Conservation (phyloP, 2,113 vertebrate genomes). For the Plecturocebus donacophilus region DNA sequence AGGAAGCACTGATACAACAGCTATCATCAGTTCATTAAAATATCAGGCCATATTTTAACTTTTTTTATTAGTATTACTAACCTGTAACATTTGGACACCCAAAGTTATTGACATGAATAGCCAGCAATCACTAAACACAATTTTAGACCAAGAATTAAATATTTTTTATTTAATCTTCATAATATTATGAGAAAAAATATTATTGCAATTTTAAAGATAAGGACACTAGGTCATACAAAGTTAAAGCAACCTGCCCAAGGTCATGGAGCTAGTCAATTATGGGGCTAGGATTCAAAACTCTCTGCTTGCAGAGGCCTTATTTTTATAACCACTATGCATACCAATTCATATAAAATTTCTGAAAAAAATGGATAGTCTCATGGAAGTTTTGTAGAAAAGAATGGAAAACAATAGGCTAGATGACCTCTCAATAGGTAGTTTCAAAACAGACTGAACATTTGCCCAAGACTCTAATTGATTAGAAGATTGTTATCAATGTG, state of each 20-base stretch:
- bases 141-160: neutral
- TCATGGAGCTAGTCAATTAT: neutral
- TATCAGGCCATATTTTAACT: neutral
- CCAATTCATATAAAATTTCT: neutral
- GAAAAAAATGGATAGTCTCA: neutral
- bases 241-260: neutral
- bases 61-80: conserved; percentile 18
- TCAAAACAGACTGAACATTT: neutral
- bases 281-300: neutral
- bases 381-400: neutral
- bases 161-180: conserved; percentile 2
- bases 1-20: neutral
- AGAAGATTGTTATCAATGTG: neutral
- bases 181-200: neutral
- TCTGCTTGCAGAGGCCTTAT: neutral
- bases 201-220: neutral
- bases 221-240: neutral
- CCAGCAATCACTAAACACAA: neutral
- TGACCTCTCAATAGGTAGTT: neutral
- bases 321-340: neutral
- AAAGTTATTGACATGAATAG: neutral
- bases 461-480: neutral
- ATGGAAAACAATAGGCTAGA: neutral
- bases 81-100: neutral
- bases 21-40: neutral